Percentiles rank a stretch among this genome's conserved stretches.
phyloP scores from a whole-genome alignment of 2,797 vertebrate genomes.

The Falco berigora region DNA sequence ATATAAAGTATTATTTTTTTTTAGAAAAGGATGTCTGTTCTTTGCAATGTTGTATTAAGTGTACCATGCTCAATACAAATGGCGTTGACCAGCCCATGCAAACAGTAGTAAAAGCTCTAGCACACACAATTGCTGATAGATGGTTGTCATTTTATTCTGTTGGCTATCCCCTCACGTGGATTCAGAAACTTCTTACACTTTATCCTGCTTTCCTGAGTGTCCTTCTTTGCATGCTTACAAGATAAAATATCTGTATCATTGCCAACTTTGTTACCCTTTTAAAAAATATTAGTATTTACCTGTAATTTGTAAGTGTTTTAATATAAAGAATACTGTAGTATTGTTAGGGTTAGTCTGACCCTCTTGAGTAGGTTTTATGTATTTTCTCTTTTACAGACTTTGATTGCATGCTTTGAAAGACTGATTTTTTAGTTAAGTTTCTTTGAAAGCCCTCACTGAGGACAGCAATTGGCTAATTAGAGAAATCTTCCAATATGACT shows the following conservation, averaged over 20 bases:
- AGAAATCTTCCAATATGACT: not conserved
- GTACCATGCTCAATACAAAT: not conserved
- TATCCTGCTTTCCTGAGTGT: not conserved
- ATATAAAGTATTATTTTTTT: not conserved
- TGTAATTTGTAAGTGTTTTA: not conserved
- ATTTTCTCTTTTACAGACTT: not conserved
- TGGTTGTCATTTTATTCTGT: not conserved
- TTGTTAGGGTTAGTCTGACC: not conserved
- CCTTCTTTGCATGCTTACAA: not conserved
- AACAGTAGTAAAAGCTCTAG: not conserved
- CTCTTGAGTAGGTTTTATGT: not conserved
- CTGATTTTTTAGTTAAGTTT: not conserved
- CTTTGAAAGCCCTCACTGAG: fast-evolving
- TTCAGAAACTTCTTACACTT: not conserved
- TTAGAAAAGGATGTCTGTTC: not conserved
- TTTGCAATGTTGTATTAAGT: not conserved
- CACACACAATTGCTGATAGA: not conserved
- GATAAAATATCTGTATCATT: not conserved
- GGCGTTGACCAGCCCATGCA: not conserved
- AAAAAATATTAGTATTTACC: not conserved
- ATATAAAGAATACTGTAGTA: not conserved
- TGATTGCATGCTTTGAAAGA: not conserved
- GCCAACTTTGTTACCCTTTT: not conserved
- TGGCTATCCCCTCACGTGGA: not conserved
- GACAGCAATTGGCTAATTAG: not conserved